Conservation (phyloP, 2,113 vertebrate species). For the Sander lucioperca region DNA sequence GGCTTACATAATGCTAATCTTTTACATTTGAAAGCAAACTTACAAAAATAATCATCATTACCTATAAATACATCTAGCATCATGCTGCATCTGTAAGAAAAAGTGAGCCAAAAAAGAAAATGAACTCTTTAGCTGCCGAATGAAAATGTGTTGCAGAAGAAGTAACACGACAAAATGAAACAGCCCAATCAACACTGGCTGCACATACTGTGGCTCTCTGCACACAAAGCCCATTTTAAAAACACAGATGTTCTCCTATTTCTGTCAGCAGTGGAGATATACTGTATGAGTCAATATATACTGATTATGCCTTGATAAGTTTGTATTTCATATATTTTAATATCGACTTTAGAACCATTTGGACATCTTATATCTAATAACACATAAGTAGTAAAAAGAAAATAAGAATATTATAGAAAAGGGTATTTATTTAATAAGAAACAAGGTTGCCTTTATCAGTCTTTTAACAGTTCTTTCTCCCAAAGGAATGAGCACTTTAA, state of each 20-base stretch:
- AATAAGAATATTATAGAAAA: background rate
- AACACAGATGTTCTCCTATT: background rate
- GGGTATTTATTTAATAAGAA: background rate
- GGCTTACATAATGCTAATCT: background rate
- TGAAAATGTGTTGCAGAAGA: conserved; percentile 37
- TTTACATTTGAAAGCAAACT: background rate
- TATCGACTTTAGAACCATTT: background rate
- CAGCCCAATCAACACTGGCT: conserved; percentile 18
- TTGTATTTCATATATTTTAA: conserved; percentile 13
- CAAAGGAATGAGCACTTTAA: background rate
- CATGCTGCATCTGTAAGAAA: conserved; percentile 1
- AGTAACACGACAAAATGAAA: conserved; percentile 33
- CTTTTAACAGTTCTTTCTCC: conserved; percentile 10
- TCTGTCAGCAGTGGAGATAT: background rate
- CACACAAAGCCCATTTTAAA: background rate
- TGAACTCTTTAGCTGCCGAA: conserved; percentile 29
- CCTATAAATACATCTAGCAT: background rate
- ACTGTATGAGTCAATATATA: background rate
- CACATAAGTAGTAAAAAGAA: background rate
- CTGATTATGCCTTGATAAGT: background rate
- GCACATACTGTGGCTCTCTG: conserved; percentile 3
- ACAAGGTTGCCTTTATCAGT: background rate
- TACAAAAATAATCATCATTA: background rate
- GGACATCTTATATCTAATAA: background rate
- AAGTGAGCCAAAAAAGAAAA: background rate